phyloP scores from a whole-genome alignment of 92 coral and sea anemone species.

The Pocillopora grandis region DNA sequence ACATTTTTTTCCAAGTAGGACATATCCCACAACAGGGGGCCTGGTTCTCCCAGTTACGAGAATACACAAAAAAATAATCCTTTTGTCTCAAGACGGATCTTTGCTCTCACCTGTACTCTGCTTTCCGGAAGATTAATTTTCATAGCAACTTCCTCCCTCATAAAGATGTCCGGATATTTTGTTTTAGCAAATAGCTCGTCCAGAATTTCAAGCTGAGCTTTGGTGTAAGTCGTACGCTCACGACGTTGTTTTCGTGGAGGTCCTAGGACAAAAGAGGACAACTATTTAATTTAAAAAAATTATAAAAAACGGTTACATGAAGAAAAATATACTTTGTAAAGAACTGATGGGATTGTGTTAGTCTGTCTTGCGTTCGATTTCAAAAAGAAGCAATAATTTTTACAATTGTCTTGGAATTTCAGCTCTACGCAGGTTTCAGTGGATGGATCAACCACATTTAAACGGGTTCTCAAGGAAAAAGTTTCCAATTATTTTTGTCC shows the following conservation, averaged over 20 bases:
- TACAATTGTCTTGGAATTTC: no score
- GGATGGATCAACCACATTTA: no score
- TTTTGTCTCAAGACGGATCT: neutral
- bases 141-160: constrained; percentile 97
- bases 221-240: constrained; percentile 96
- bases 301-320: no score
- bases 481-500: no score
- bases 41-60: neutral
- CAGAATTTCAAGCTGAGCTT: constrained; percentile 92
- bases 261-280: constrained; percentile 28
- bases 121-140: constrained; percentile 97
- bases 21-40: neutral
- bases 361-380: no score
- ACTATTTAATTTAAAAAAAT: neutral
- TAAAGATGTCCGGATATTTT: constrained; percentile 95
- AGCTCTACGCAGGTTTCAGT: no score
- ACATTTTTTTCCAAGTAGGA: neutral
- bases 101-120: constrained; percentile 81
- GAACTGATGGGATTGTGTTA: no score
- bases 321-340: neutral
- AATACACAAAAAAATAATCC: neutral
- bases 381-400: no score
- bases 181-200: constrained; percentile 95
- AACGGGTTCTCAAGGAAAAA: no score
- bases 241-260: constrained; percentile 96